These are phyloP conservation scores for Mylabris sibirica DNA, from an alignment of 2,888 invertebrate species.

Conservation along the genomic window DNA sequence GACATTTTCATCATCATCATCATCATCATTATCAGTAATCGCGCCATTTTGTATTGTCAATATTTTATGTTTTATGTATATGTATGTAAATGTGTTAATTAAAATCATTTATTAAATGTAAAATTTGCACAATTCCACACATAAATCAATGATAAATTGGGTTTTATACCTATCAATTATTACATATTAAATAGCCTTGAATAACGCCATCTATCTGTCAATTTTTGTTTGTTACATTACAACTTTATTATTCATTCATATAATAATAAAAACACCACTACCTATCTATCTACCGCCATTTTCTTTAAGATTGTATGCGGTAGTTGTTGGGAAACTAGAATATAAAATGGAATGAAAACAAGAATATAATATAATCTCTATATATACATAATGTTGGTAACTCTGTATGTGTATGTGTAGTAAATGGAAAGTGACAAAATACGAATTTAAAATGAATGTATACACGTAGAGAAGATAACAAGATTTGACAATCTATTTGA, in stretches of 20 bases:
- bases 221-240: too few relatives aligned
- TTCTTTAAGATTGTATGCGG: neutral
- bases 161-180: too few relatives aligned
- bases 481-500: neutral
- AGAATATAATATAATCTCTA: neutral
- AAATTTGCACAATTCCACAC: neutral
- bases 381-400: neutral
- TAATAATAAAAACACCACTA: neutral
- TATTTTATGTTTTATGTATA: neutral
- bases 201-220: too few relatives aligned
- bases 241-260: neutral
- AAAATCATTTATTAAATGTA: neutral
- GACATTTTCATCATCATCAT: neutral
- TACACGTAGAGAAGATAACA: neutral
- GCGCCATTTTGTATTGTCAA: neutral
- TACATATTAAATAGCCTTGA: neutral
- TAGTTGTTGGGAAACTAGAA: neutral
- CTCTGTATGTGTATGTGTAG: neutral
- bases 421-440: neutral
- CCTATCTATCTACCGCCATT: neutral
- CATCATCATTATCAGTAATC: neutral
- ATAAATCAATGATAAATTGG: neutral
- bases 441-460: neutral
- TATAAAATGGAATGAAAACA: conserved; percentile 2
- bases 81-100: neutral